phyloP scores from a whole-genome alignment of 2,797 vertebrate genomes.

The Octomys mimax region DNA sequence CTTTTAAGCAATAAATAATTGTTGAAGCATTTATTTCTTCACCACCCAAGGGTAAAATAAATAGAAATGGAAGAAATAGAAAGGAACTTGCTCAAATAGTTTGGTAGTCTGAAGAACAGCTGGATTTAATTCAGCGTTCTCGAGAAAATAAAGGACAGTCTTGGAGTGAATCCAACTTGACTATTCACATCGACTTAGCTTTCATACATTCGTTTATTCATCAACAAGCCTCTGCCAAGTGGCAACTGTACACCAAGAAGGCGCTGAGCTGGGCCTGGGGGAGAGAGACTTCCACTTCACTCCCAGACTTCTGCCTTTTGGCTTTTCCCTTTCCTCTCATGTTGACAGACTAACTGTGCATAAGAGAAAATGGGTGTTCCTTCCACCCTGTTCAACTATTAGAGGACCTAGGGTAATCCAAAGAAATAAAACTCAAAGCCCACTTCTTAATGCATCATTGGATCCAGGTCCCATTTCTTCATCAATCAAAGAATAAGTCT shows the following conservation, averaged over 20 bases:
- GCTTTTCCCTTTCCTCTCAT: neutral
- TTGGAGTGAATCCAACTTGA: constrained; percentile 58
- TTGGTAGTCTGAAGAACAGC: constrained; percentile 71
- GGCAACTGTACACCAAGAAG: neutral
- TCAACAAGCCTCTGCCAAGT: neutral
- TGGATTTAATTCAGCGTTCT: constrained; percentile 78
- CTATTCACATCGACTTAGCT: constrained; percentile 50
- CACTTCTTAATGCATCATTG: neutral
- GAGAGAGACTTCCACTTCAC: too few species aligned
- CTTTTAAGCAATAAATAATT: constrained; percentile 72
- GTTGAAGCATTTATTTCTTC: constrained; percentile 70
- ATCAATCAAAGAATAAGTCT: neutral
- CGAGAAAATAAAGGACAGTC: constrained; percentile 64
- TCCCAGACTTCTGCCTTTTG: neutral
- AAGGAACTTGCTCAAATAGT: constrained; percentile 55
- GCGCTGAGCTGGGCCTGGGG: too few species aligned
- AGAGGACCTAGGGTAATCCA: neutral
- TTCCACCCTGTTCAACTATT: neutral
- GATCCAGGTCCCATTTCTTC: constrained; percentile 48
- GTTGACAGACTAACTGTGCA: neutral
- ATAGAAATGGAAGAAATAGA: constrained; percentile 75
- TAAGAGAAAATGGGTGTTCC: neutral
- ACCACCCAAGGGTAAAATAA: constrained; percentile 72
- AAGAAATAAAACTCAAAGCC: neutral
- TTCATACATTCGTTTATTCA: constrained; percentile 44